These are phyloP conservation scores for Tachycineta bicolor DNA, from an alignment of 2,113 vertebrate genomes.

Conservation along the genomic window DNA sequence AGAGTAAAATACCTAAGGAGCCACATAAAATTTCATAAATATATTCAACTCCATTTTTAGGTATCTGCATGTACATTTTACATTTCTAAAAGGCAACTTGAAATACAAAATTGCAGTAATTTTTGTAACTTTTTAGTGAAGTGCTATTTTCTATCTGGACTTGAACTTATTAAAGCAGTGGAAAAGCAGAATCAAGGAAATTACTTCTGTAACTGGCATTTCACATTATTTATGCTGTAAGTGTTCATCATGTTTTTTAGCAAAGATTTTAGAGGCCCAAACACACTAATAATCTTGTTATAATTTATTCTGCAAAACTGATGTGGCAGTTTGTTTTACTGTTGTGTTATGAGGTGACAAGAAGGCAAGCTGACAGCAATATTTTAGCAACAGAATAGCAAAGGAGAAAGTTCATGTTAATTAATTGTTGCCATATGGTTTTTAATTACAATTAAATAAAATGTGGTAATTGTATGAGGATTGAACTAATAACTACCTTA, in stretches of 20 bases:
- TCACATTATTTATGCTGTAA: neutral
- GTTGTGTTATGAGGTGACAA: conserved; percentile 19
- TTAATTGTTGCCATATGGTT: conserved; percentile 24
- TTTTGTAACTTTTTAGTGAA: neutral
- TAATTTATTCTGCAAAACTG: conserved; percentile 31
- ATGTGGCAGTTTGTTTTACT: conserved; percentile 11
- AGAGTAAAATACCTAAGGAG: neutral
- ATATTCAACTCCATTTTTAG: neutral
- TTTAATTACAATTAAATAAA: neutral
- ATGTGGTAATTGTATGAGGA: neutral
- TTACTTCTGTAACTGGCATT: neutral
- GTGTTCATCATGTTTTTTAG: neutral
- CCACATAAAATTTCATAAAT: neutral
- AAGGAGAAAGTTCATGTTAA: neutral
- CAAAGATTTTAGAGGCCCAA: neutral
- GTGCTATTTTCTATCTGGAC: neutral
- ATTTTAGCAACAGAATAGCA: conserved; percentile 7
- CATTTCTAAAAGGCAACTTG: neutral
- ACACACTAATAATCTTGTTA: neutral
- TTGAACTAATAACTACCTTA: neutral
- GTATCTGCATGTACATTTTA: neutral
- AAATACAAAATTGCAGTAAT: neutral
- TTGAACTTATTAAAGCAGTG: neutral
- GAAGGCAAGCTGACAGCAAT: conserved; percentile 30
- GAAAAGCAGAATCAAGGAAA: neutral